Percentiles rank a stretch among this genome's conserved stretches.
phyloP scores from a whole-genome alignment of 2,797 vertebrate genomes.

The Nothura maculosa region DNA sequence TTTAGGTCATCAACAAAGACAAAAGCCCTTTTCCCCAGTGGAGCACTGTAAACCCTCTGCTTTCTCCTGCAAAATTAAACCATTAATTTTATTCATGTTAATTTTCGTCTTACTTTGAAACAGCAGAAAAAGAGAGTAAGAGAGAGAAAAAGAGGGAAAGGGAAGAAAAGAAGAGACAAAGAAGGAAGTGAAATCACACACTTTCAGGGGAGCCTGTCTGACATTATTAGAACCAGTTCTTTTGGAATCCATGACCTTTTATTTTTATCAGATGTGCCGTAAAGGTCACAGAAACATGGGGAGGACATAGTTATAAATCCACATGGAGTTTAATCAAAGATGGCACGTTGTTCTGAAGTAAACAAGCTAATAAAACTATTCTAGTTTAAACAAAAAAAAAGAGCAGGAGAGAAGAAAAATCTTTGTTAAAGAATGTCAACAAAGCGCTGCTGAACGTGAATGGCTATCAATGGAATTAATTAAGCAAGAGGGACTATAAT shows the following conservation, averaged over 20 bases:
- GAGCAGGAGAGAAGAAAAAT: background rate
- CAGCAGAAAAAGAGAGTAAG: conserved; percentile 10
- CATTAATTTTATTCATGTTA: conserved; percentile 82
- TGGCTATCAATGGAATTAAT: conserved; percentile 81
- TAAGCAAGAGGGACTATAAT: conserved; percentile 73
- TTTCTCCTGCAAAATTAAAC: conserved; percentile 82
- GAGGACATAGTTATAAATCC: conserved; percentile 82
- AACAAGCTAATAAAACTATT: conserved; percentile 81
- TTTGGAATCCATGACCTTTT: conserved; percentile 79
- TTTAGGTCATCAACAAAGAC: conserved; percentile 88
- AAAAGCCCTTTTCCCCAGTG: conserved; percentile 79
- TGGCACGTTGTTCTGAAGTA: conserved; percentile 78
- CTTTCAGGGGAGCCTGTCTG: conserved; percentile 66
- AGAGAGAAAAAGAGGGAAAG: background rate
- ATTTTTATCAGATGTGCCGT: conserved; percentile 82
- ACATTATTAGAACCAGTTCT: conserved; percentile 77
- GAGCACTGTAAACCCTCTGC: conserved; percentile 72
- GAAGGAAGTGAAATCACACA: conserved; percentile 60
- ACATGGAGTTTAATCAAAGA: conserved; percentile 85
- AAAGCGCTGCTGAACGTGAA: conserved; percentile 68
- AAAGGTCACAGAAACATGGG: conserved; percentile 82
- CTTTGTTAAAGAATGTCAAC: conserved; percentile 76
- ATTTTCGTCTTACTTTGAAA: conserved; percentile 80
- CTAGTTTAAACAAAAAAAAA: conserved; percentile 52
- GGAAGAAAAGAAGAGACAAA: conserved; percentile 15